Percentiles rank a stretch among this genome's conserved stretches.
Conservation (phyloP, 2,113 vertebrate genomes). For the Willisornis vidua region DNA sequence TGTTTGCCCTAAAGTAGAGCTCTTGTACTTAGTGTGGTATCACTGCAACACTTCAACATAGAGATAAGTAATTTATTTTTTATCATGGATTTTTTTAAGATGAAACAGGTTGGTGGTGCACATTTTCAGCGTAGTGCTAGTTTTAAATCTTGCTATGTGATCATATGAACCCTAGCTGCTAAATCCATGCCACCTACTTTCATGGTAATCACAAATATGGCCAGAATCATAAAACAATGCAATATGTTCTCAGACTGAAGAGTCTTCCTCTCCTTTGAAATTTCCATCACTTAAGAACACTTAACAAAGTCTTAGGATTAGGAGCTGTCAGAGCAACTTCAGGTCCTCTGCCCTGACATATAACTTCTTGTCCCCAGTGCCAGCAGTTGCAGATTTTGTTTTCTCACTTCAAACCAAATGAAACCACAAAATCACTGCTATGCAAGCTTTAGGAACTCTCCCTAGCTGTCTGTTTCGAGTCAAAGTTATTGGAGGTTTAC, state of each 20-base stretch:
- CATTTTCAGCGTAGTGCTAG: neutral
- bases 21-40: neutral
- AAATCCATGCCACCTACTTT: neutral
- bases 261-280: neutral
- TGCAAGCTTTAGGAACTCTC: neutral
- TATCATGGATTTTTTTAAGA: neutral
- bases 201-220: neutral
- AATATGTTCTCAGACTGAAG: neutral
- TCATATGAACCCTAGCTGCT: neutral
- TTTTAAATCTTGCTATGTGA: neutral
- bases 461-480: neutral
- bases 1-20: neutral
- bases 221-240: neutral
- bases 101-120: neutral
- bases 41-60: neutral
- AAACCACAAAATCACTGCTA: neutral
- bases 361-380: neutral
- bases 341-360: neutral
- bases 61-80: neutral
- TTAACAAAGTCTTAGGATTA: neutral
- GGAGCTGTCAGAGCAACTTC: neutral
- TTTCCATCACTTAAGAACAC: neutral
- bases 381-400: neutral
- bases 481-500: neutral
- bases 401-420: neutral